Conservation (phyloP, 2,797 vertebrate genomes). For the Falco peregrinus region DNA sequence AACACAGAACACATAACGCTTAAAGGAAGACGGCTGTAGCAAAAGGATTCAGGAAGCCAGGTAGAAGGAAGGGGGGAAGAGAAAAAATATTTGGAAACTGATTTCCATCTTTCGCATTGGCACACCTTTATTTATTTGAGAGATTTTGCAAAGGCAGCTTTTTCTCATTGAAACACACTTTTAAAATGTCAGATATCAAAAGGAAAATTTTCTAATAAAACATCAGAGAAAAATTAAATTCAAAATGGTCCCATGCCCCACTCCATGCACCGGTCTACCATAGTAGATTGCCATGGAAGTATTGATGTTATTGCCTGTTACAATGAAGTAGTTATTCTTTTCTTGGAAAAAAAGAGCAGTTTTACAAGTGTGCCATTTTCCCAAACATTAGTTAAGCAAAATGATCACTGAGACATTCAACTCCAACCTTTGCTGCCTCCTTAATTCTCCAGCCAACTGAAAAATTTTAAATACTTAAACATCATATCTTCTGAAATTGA, state of each 20-base stretch:
- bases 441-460: not conserved
- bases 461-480: not conserved
- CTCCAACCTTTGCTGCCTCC: not conserved
- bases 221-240: not conserved
- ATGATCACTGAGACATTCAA: not conserved
- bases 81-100: not conserved
- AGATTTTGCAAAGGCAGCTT: not conserved
- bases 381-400: not conserved
- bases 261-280: not conserved
- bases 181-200: not conserved
- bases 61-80: not conserved
- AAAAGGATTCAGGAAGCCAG: not conserved
- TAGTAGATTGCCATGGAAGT: not conserved
- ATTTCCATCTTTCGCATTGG: not conserved
- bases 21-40: not conserved
- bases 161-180: not conserved
- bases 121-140: not conserved
- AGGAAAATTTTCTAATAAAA: not conserved
- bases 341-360: not conserved
- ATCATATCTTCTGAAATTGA: not conserved
- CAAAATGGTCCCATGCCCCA: not conserved
- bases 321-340: not conserved
- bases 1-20: not conserved
- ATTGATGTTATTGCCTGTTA: not conserved
- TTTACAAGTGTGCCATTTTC: not conserved